These are phyloP conservation scores for Microtus oregoni DNA, from an alignment of 2,113 vertebrate species.

Conservation along the genomic window DNA sequence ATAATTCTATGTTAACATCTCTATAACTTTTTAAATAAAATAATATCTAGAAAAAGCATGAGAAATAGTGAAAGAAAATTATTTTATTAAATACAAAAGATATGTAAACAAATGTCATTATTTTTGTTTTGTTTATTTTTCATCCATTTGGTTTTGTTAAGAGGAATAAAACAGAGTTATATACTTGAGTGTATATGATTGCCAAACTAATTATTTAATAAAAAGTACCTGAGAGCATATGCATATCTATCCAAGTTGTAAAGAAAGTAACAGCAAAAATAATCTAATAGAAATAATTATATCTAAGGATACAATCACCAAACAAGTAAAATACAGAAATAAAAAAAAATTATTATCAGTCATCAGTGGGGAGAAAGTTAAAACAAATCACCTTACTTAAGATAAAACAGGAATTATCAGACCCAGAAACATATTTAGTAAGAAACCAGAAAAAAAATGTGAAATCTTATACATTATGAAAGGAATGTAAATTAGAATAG, in stretches of 20 bases:
- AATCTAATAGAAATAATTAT: not conserved
- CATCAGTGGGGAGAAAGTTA: not conserved
- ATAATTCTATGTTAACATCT: not conserved
- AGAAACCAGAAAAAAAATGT: not conserved
- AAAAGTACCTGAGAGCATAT: not conserved
- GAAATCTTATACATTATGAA: not conserved
- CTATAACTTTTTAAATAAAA: not conserved
- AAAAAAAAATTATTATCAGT: not conserved
- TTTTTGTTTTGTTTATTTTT: not conserved
- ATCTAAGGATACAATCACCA: not conserved
- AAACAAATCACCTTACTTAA: not conserved
- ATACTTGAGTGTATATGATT: not conserved
- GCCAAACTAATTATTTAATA: not conserved
- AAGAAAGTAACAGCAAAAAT: not conserved
- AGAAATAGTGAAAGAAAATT: not conserved
- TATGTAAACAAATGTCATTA: not conserved
- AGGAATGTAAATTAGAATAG: too few species aligned
- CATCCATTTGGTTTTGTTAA: not conserved
- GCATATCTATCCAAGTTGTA: not conserved
- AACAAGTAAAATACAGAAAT: not conserved
- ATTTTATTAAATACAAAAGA: not conserved
- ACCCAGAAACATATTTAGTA: not conserved
- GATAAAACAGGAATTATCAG: not conserved
- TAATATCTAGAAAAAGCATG: not conserved
- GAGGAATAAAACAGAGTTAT: not conserved